Base-by-base conservation (phyloP, 2,797 vertebrate genomes). In the Sebastes steindachneri region DNA sequence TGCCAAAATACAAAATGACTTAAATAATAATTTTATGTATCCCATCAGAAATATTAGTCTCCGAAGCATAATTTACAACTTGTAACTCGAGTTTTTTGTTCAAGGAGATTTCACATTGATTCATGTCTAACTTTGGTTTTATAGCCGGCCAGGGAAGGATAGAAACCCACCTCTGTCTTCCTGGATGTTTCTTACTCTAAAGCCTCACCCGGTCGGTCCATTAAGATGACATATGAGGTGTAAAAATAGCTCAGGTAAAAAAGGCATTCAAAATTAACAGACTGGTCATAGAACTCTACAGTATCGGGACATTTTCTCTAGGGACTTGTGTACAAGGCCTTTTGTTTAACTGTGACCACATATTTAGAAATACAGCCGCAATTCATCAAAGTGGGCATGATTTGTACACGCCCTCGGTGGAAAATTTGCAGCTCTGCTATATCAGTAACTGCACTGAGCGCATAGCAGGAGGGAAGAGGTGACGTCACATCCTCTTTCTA, bases 1-100 rank as follows among this genome's bases (percentile, higher is more conserved):
- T 96, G 96, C 93, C 94, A 96, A 95, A 95, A 95, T 92, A 87
- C 91, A 91, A 95, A 96, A 95, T 90, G 87, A 93, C 90, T 95
- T 92, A 93, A 95, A 95, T 93, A 93, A 93, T 94, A 92, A 92
- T 93, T 95, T 93, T 93, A 92, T 93, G 93, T 90, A 87, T 75
- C 90, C 82, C 80, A 84, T 93, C 92, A 93, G 90, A 93, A 94
- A 94, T 94, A 95, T 95, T 94, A 93, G 92, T 95, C 95, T 95
- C 94, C 63, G 55, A 93, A 92, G 95, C 63, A 79, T 93, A 91
- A 95, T 95, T 96, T 95, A 95, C 88, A 93, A 92, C 94, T 94
- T 93, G 92, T 93, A 91, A 92, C 89, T 89, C 68, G 64, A 90
- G 85, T 77, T 93, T 90, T 91, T 92, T 84, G 77, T 91, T 89